Evolutionary conservation across 2,888 invertebrate species (phyloP).

Genomic region (Mactromeris polynyma): DNA sequence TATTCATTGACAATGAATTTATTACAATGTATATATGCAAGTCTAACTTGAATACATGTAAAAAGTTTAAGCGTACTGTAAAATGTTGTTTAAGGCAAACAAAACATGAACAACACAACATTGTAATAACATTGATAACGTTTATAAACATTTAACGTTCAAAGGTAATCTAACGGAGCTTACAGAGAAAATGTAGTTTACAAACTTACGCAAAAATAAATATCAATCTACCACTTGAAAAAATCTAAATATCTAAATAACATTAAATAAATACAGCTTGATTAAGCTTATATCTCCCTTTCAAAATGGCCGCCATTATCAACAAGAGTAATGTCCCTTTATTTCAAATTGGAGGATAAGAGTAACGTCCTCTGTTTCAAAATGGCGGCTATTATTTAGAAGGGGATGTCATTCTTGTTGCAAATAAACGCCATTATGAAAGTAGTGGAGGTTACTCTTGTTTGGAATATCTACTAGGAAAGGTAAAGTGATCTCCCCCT

Average conservation of each 20-base stretch:
- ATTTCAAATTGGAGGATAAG: too few relatives aligned
- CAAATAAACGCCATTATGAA: too few relatives aligned
- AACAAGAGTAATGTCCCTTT: too few relatives aligned
- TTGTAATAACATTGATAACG: not conserved
- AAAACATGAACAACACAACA: slow-evolving; percentile 35
- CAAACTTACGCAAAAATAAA: not conserved
- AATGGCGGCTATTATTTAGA: too few relatives aligned
- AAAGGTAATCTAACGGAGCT: slow-evolving; percentile 13
- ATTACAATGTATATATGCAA: slow-evolving; percentile 53
- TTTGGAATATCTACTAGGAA: too few relatives aligned
- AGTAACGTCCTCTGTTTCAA: too few relatives aligned
- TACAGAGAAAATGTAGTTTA: slow-evolving; percentile 5
- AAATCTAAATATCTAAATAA: slow-evolving; percentile 10
- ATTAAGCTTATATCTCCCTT: too few relatives aligned
- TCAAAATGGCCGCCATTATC: too few relatives aligned
- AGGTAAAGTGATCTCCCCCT: too few relatives aligned
- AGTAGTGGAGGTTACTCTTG: too few relatives aligned
- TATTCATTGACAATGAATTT: slow-evolving; percentile 48
- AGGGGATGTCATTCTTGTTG: too few relatives aligned
- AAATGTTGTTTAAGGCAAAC: slow-evolving; percentile 39
- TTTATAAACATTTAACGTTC: slow-evolving; percentile 25
- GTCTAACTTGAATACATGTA: slow-evolving; percentile 45
- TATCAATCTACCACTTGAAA: not conserved
- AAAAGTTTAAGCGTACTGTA: slow-evolving; percentile 37
- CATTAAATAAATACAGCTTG: slow-evolving; percentile 7